A percentile compares a stretch with the other conserved stretches of the same genome.
Conservation (phyloP, 2,888 invertebrate species). For the Crepidodera aurea region DNA sequence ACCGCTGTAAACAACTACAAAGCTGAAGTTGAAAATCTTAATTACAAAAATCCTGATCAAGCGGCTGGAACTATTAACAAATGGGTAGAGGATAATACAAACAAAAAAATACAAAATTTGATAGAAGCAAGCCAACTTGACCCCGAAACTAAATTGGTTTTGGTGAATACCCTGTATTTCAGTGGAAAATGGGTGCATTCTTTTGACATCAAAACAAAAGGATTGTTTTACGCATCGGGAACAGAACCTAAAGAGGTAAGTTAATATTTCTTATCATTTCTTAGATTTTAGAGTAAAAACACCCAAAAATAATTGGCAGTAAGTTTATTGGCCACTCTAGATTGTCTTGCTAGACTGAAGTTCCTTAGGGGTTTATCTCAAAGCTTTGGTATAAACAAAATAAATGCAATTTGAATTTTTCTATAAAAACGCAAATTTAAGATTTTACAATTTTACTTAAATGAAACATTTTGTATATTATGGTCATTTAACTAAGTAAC, state of each 20-base stretch:
- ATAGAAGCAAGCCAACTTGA: slow-evolving; percentile 45
- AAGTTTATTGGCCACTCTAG: too few relatives aligned
- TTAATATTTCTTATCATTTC: too few relatives aligned
- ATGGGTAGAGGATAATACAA: slow-evolving; percentile 50
- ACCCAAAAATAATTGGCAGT: too few relatives aligned
- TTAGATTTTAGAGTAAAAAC: too few relatives aligned
- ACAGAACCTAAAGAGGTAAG: slow-evolving; percentile 44
- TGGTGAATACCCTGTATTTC: slow-evolving; percentile 58
- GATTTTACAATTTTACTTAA: too few relatives aligned
- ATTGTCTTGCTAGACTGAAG: too few relatives aligned
- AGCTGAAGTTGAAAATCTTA: slow-evolving; percentile 59
- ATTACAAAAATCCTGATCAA: slow-evolving; percentile 43
- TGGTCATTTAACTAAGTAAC: too few relatives aligned
- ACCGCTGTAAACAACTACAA: slow-evolving; percentile 61
- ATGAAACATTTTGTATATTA: too few relatives aligned
- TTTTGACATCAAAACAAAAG: slow-evolving; percentile 44
- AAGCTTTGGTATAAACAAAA: too few relatives aligned
- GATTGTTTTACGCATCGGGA: slow-evolving; percentile 46
- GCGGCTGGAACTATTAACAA: slow-evolving; percentile 48
- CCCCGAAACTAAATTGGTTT: slow-evolving; percentile 47
- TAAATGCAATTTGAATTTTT: too few relatives aligned
- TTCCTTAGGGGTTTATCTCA: too few relatives aligned
- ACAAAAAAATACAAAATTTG: slow-evolving; percentile 55
- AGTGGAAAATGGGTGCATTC: slow-evolving; percentile 50
- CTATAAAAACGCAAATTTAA: too few relatives aligned